Evolutionary conservation across 2,888 invertebrate genomes (phyloP), one percentile per base, ranked within the genome.

Genomic region (Leptinotarsa rubiginosa): DNA sequence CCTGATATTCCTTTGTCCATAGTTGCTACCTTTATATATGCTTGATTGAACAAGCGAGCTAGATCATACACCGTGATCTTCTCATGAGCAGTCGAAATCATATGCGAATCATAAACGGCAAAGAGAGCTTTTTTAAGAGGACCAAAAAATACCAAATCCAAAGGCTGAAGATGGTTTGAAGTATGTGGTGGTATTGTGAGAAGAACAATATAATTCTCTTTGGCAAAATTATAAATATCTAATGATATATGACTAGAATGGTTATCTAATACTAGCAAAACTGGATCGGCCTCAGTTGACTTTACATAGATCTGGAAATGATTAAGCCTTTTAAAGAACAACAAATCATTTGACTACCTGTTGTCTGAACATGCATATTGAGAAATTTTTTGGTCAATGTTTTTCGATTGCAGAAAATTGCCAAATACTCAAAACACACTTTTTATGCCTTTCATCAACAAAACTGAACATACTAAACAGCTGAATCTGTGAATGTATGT

Each of bases 1-100:
- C 78, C 75, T 66, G 73, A 77, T 59, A 76, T 65, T 67, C 72
- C 77, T 72, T 77, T 76, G 13, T 70, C 74, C 67, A 78, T 69
- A 50, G 77, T 73, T 69, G 54, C 54, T 20, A 54, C 12, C 20
- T 54, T 54, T 54, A 54, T 65, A 41, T 69, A 79, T 41, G 76
- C 73, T 71, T 73, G 66, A 62, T 79, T 77, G 31, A 78, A 79
- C 54, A 78, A 70, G 65, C 68, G 52, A 72, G 78, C 75, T 22
- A 78, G 68, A 78, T 79, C 49, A 50, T 50, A 52, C 50, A 52
- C 50, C 50, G n/a, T 52, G 50, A 52, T 52, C n/a, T 69, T 77
- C 56, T 78, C 69, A 54, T 74, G 75, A 50, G 70, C 74, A 69
- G 74, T 74, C 22, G 25, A 72, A 69, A 72, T 70, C 52, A 77